Percentiles rank a stretch among this genome's conserved stretches.
These are phyloP conservation scores for Micropterix aruncella DNA, from an alignment of 2,888 invertebrate genomes.

Conservation along the genomic window DNA sequence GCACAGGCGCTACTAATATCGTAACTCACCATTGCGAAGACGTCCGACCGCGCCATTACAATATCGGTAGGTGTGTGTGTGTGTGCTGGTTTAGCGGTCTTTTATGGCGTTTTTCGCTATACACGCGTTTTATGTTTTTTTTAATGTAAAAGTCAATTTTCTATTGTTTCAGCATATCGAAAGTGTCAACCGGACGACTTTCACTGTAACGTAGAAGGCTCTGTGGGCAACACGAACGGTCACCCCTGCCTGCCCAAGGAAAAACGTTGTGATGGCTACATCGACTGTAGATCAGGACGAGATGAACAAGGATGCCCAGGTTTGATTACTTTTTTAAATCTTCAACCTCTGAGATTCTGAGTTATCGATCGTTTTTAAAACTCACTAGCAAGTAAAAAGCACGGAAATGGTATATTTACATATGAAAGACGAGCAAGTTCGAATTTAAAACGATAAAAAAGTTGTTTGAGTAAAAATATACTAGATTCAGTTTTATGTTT, in stretches of 20 bases:
- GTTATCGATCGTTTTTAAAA: no score
- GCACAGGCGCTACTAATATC: no score
- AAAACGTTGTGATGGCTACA: conserved; percentile 81
- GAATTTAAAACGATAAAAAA: no score
- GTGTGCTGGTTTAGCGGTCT: background rate
- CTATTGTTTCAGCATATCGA: conserved; percentile 57
- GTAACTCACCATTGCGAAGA: background rate
- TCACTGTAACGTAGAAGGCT: conserved; percentile 44
- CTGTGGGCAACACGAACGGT: background rate
- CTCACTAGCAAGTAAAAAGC: no score
- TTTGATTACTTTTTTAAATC: no score
- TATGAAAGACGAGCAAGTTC: no score
- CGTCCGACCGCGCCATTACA: background rate
- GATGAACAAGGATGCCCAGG: conserved; percentile 69
- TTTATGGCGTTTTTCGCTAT: background rate
- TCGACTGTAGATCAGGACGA: conserved; percentile 72
- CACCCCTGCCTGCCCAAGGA: conserved; percentile 71
- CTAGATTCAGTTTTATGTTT: no score
- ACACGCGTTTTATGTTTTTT: conserved; percentile 2
- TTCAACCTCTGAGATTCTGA: no score
- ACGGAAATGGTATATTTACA: no score
- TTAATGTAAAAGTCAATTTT: conserved; percentile 12
- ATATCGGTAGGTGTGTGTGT: background rate
- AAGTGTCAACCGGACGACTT: conserved; percentile 81
- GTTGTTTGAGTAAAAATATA: no score